phyloP scores from a whole-genome alignment of 2,888 invertebrate genomes.

The Drosophila affinis region DNA sequence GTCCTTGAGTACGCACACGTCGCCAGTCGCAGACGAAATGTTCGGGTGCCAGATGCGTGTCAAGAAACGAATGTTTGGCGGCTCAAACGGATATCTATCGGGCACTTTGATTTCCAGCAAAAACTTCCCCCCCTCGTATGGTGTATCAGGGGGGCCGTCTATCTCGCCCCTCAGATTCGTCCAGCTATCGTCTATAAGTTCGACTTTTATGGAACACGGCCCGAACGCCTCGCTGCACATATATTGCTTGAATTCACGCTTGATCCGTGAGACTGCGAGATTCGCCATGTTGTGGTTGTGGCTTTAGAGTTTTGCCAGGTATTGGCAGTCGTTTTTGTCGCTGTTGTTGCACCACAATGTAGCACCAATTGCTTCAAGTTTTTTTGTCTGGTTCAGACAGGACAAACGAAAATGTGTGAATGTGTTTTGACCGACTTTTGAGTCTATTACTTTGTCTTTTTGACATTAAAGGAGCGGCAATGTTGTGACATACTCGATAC shows the following conservation, averaged over 20 bases:
- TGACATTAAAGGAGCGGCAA: too few relatives aligned
- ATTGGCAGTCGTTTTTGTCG: constrained; percentile 2
- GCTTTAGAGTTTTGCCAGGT: too few relatives aligned
- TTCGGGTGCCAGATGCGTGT: constrained; percentile 99
- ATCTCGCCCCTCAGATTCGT: constrained; percentile 97
- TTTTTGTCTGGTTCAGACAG: constrained; percentile 5
- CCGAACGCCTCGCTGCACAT: constrained; percentile 98
- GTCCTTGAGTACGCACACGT: constrained; percentile 99
- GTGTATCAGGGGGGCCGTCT: constrained; percentile 98
- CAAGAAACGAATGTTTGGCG: constrained; percentile 98
- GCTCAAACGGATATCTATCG: constrained; percentile 99
- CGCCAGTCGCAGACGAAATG: constrained; percentile 98
- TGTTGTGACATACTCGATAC: too few relatives aligned
- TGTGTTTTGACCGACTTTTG: too few relatives aligned
- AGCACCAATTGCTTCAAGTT: constrained; percentile 9
- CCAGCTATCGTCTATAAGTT: constrained; percentile 94
- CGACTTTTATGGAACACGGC: constrained; percentile 94
- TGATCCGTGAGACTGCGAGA: constrained; percentile 97
- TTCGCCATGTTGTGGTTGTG: constrained; percentile 88
- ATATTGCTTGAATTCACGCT: constrained; percentile 99
- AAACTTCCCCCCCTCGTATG: constrained; percentile 98
- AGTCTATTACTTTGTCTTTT: too few relatives aligned
- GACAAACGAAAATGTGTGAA: too few relatives aligned
- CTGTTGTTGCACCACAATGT: not conserved
- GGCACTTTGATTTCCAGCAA: constrained; percentile 98